Conservation (phyloP, 2,888 invertebrate species). For the Melanchra persicariae region DNA sequence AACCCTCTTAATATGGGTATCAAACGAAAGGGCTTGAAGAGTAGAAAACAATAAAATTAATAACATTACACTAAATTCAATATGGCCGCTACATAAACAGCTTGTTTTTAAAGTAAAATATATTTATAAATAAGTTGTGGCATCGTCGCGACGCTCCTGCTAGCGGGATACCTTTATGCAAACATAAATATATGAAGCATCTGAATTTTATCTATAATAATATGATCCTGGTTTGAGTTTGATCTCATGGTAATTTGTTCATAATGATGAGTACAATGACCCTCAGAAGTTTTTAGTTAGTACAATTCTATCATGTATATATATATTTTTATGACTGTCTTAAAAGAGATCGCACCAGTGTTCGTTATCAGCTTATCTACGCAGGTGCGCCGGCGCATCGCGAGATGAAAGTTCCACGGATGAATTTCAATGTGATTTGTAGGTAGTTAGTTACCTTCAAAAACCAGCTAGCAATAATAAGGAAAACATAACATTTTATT, state of each 20-base stretch:
- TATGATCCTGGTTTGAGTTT: no score
- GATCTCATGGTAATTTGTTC: not conserved
- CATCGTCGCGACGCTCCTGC: no score
- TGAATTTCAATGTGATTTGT: not conserved
- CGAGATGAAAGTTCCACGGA: conserved; percentile 2
- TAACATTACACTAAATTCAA: no score
- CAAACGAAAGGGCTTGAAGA: no score
- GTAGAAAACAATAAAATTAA: no score
- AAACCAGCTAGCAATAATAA: conserved; percentile 12
- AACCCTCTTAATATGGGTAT: no score
- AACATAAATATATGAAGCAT: no score
- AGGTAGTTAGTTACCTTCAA: not conserved
- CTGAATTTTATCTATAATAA: no score
- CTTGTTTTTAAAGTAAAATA: no score
- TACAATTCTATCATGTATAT: not conserved
- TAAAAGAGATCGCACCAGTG: not conserved
- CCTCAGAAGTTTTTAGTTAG: not conserved
- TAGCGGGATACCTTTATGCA: no score
- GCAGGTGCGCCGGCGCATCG: not conserved
- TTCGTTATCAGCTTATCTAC: conserved; percentile 4
- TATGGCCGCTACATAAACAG: no score
- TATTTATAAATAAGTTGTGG: not conserved
- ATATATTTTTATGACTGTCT: not conserved
- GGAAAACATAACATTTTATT: conserved; percentile 23
- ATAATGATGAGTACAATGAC: not conserved